phyloP scores from a whole-genome alignment of 1,140 invertebrate genomes.

The roundworm (Caenorhabditis elegans) region DNA sequence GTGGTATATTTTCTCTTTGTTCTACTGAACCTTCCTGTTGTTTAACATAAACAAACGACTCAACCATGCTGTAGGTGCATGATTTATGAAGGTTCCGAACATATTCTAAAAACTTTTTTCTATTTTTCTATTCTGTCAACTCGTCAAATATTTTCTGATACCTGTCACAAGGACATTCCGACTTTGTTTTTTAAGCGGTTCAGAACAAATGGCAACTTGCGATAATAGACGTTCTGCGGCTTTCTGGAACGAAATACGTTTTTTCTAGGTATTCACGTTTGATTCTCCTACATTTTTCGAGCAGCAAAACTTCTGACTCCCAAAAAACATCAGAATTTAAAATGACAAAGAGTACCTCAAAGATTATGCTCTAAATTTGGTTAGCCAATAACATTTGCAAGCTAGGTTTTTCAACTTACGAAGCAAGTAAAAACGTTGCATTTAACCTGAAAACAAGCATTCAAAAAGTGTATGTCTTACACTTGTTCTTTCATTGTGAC shows the following conservation, averaged over 20 bases:
- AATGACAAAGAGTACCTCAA: neutral
- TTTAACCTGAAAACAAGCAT: too few species aligned
- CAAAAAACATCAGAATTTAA: neutral
- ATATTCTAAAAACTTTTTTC: neutral
- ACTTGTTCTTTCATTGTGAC: too few species aligned
- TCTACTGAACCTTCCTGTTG: neutral
- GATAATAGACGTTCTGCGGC: too few species aligned
- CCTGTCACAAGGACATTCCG: neutral
- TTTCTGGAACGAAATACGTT: too few species aligned
- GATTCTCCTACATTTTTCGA: too few species aligned
- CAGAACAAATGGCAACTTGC: neutral
- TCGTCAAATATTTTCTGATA: neutral
- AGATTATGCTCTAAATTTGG: neutral
- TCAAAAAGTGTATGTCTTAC: too few species aligned
- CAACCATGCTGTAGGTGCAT: neutral
- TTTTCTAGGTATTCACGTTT: too few species aligned
- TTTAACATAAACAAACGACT: neutral
- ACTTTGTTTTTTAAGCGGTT: neutral
- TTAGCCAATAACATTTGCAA: too few species aligned
- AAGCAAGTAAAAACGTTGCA: too few species aligned
- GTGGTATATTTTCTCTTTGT: neutral
- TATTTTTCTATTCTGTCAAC: neutral
- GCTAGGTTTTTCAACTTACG: too few species aligned
- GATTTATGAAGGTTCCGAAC: slow-evolving; percentile 5
- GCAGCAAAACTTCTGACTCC: too few species aligned